Conservation (phyloP, 1,140 invertebrate genomes). For the Scaptomyza pallida region DNA sequence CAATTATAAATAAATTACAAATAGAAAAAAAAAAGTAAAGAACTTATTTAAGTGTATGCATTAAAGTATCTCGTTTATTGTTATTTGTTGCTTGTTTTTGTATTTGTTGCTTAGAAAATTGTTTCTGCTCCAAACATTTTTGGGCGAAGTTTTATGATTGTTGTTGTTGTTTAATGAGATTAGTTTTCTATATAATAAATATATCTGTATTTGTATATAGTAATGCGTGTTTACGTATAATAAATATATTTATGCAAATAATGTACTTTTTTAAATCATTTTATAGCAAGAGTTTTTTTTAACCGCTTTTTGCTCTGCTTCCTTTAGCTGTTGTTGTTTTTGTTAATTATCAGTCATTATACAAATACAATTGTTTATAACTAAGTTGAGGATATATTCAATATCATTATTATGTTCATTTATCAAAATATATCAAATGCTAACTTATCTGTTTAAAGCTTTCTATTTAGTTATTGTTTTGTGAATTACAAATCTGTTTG, state of each 20-base stretch:
- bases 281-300: conserved; percentile 33
- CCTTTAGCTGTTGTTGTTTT: conserved; percentile 21
- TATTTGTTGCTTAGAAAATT: conserved; percentile 32
- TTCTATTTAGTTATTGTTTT: conserved; percentile 79
- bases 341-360: conserved; percentile 59
- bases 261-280: conserved; percentile 33
- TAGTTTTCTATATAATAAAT: conserved; percentile 32
- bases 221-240: conserved; percentile 15
- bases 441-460: conserved; percentile 79
- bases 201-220: conserved; percentile 31
- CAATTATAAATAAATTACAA: conserved; percentile 26
- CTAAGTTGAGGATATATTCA: conserved; percentile 50
- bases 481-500: conserved; percentile 65
- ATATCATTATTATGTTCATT: conserved; percentile 24
- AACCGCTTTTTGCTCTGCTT: conserved; percentile 12
- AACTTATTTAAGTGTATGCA: conserved; percentile 1
- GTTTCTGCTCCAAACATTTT: conserved; percentile 15
- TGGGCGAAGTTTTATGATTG: conserved; percentile 23
- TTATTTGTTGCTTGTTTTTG: conserved; percentile 42
- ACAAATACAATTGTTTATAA: conserved; percentile 63
- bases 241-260: conserved; percentile 33
- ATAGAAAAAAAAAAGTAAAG: neutral
- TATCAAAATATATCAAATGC: conserved; percentile 80
- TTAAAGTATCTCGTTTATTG: conserved; percentile 30
- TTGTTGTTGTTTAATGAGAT: conserved; percentile 29